phyloP scores from a whole-genome alignment of 2,797 vertebrate species.

The Poeciliopsis presidionis region DNA sequence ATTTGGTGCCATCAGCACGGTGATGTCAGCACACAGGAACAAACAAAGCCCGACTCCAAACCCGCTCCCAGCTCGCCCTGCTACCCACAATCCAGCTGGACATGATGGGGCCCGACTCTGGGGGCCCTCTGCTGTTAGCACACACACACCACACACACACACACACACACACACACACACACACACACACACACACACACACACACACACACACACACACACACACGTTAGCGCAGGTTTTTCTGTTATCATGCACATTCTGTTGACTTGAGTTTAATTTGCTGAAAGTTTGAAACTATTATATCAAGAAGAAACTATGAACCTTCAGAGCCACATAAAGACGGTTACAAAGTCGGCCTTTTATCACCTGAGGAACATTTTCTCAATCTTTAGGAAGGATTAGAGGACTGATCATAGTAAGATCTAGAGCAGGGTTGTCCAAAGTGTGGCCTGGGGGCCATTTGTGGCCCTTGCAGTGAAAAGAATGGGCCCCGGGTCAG shows the following conservation, averaged over 20 bases:
- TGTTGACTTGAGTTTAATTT: neutral
- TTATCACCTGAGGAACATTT: no score
- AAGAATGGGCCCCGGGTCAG: no score
- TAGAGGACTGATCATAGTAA: no score
- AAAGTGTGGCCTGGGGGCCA: no score
- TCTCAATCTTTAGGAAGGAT: no score
- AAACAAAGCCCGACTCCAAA: conserved; percentile 83
- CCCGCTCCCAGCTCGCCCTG: conserved; percentile 38
- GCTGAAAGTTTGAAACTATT: no score
- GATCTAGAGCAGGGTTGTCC: no score
- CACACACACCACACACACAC: neutral
- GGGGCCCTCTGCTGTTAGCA: conserved; percentile 61
- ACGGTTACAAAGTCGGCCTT: no score
- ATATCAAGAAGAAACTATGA: neutral
- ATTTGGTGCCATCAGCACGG: conserved; percentile 89
- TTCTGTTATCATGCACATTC: neutral
- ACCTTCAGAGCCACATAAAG: no score
- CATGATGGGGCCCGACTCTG: conserved; percentile 53
- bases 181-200: no score
- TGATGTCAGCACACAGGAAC: conserved; percentile 85
- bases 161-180: neutral
- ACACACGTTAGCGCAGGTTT: conserved; percentile 8
- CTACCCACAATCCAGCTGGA: conserved; percentile 69
- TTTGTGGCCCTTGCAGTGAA: no score
- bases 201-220: conserved; percentile 8